Evolutionary conservation across 2,888 invertebrate genomes (phyloP).

Genomic region (Automeris io): DNA sequence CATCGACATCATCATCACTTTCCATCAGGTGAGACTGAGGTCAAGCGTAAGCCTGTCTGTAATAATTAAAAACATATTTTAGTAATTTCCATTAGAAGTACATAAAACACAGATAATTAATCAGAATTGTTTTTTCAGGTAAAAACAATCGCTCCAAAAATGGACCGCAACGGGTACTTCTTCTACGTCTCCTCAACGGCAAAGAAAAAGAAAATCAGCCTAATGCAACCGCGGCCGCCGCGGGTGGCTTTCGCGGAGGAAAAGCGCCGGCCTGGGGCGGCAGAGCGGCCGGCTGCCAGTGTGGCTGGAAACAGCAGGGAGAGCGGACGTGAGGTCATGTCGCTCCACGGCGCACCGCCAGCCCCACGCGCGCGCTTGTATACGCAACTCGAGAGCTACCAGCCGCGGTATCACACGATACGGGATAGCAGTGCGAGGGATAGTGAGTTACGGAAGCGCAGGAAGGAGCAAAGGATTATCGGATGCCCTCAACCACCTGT

Average conservation of each 20-base stretch:
- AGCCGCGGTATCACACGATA: constrained; percentile 70
- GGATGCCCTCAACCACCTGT: constrained; percentile 40
- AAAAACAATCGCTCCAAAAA: constrained; percentile 65
- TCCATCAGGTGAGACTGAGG: too few species aligned
- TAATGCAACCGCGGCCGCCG: constrained; percentile 70
- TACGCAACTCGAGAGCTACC: constrained; percentile 72
- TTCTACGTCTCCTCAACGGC: constrained; percentile 68
- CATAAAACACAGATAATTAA: too few species aligned
- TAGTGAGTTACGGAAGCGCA: constrained; percentile 58
- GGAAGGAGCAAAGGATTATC: constrained; percentile 52
- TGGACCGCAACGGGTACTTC: constrained; percentile 72
- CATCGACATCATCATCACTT: too few species aligned
- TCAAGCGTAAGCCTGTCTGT: too few species aligned
- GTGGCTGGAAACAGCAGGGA: constrained; percentile 45
- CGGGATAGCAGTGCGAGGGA: constrained; percentile 68
- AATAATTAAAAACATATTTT: too few species aligned
- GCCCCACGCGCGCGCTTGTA: constrained; percentile 66
- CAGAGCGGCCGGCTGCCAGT: constrained; percentile 54
- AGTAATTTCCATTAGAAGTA: background rate
- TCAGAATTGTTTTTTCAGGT: constrained; percentile 41
- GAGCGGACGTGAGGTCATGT: constrained; percentile 53
- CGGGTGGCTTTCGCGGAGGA: constrained; percentile 63
- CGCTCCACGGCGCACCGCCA: constrained; percentile 51
- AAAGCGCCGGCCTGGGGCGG: constrained; percentile 57
- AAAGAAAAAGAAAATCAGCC: constrained; percentile 73